Conservation (phyloP, 1,140 invertebrate species). For the Pogonomyrmex californicus region DNA sequence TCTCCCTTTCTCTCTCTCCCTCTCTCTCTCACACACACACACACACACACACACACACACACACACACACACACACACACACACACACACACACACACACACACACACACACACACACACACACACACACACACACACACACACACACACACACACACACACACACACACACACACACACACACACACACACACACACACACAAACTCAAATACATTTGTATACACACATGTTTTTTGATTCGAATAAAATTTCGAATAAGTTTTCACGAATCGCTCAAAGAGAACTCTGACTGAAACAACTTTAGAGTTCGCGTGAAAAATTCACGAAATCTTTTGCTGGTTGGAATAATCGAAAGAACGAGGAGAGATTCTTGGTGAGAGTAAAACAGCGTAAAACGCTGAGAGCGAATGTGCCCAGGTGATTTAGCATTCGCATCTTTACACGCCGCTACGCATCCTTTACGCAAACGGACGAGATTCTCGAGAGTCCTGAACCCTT, state of each 20-base stretch:
- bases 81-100: no score
- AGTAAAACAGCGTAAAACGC: constrained; percentile 48
- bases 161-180: no score
- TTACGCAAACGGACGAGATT: constrained; percentile 8
- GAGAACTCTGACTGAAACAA: not conserved
- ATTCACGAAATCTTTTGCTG: constrained; percentile 55
- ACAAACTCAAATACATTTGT: no score
- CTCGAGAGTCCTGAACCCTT: constrained; percentile 24
- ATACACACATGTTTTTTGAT: not conserved
- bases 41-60: no score
- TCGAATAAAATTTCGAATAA: not conserved
- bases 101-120: no score
- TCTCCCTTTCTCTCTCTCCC: not conserved
- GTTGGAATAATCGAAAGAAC: constrained; percentile 38
- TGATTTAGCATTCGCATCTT: constrained; percentile 66
- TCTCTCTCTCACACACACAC: no score
- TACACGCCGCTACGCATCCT: constrained; percentile 47
- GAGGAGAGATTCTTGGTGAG: constrained; percentile 15
- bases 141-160: no score
- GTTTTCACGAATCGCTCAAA: not conserved
- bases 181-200: no score
- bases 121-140: no score
- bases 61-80: no score
- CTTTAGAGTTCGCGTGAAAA: constrained; percentile 55
- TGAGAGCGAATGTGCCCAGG: constrained; percentile 32